Base-by-base conservation (phyloP, 2,888 invertebrate genomes). In the Pediacus dermestoides region DNA sequence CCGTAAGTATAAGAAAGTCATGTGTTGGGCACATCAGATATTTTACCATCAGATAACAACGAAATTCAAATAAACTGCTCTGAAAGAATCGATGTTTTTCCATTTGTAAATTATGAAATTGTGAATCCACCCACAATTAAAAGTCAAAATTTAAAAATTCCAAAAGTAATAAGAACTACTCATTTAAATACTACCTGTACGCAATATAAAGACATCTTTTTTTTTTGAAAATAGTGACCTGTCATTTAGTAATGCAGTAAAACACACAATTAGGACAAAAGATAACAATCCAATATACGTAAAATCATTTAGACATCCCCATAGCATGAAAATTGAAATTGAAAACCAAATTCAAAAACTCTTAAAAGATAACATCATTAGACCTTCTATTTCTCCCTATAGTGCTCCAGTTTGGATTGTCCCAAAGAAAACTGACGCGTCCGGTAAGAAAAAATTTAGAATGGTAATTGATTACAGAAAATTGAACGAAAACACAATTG, bases 401-500 rank as follows among this genome's bases (percentile, higher is more conserved):
- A 39, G 39, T 6, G 38, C 39, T 11, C 54, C 55, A 4, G 37
- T 56, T 16, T 53, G 48, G 51, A 38, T 57, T 2, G 53, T 57
- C 6, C 50, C 55, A 1, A 52, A 58, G 37, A 55, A 56, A 42
- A 4, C 25, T 2, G 57, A 57, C 28, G 46, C 52, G 2, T 42
- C 49, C 7, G 55, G 55, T n/a, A 38, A 44, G 40, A 28, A 25
- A 16, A 50, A 52, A 42, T 51, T 41, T 39, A 16, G 54, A 18
- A 37, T 55, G 7, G 53, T 53, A 3, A 39, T 53, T 2, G 54
- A 53, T 22, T 55, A 50, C 42, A 2, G 61, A 37, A 30, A 60
- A 53, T 10, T 55, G 46, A 61, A 63, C 37, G 55, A 55, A 30
- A 48, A 52, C 37, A 61, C 57, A 1, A 42, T 59, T 4, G 46